Percentiles rank a stretch among this genome's conserved stretches.
Conservation (phyloP, 2,113 vertebrate genomes). For the Tricholaema leucomelas region DNA sequence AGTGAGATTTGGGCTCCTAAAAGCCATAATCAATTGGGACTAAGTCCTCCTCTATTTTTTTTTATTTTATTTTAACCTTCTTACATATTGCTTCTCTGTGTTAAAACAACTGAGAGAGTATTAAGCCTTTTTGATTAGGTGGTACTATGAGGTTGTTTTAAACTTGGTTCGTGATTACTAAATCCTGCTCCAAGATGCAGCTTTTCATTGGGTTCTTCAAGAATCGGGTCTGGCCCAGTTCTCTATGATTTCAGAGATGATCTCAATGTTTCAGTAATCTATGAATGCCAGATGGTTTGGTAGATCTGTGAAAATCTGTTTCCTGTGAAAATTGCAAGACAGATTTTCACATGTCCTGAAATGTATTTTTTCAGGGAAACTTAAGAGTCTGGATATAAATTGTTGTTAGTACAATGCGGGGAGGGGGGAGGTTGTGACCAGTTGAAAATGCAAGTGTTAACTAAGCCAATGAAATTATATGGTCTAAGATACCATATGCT, state of each 20-base stretch:
- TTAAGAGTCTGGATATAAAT: background rate
- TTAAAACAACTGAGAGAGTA: background rate
- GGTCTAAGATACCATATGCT: background rate
- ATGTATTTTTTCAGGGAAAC: background rate
- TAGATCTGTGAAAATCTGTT: conserved; percentile 6
- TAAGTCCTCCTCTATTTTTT: background rate
- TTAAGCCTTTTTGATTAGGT: background rate
- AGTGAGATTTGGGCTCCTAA: background rate
- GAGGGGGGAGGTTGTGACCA: rapidly evolving
- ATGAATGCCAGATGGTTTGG: conserved; percentile 20
- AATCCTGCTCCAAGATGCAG: background rate
- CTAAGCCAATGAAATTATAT: background rate
- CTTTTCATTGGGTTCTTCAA: background rate
- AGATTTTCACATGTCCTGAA: background rate
- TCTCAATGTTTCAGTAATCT: background rate
- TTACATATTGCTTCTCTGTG: background rate
- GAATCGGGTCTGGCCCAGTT: background rate
- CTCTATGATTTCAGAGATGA: background rate
- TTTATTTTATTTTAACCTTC: background rate
- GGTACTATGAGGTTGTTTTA: background rate
- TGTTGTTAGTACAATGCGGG: background rate
- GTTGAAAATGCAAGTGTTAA: background rate
- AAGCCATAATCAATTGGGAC: background rate
- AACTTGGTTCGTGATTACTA: background rate
- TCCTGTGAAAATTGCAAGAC: background rate